Evolutionary conservation across 37 sponge, comb jelly and placozoan species (phyloP), one percentile per base, ranked within the genome.

Genomic region (Halichondria panicea): DNA sequence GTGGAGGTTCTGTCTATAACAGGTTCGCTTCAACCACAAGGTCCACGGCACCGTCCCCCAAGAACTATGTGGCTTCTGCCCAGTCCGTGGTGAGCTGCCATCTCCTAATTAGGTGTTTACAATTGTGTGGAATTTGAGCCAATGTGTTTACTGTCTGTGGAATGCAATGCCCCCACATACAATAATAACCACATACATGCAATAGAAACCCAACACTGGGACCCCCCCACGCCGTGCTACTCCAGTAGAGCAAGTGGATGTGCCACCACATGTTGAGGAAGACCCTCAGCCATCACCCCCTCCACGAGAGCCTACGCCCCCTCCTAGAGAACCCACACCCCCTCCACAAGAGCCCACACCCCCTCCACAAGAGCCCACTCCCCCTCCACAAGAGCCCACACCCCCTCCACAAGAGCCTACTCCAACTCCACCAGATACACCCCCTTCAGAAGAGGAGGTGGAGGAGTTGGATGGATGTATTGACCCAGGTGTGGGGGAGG

Each of bases 1-100:
- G 42, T 21, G 90, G 90, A 4, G 64, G 30, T 18, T 33, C 91
- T 19, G 74, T 19, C 39, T 91, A 91, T 79, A 91, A 66, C 36
- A 43, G 91, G 43, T 91, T 91, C 28, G 68, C 68, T 34, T 43
- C 44, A 7, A 62, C 68, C 37, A 50, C 36, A 4, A 57, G 66
- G 1, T 33, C 37, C 0, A 41, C 24, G 19, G 48, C 64, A 53
- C 21, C 66, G 9, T 21, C 64, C 15, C 43, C 68, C 25, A 72
- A 64, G 39, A 53, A n/a, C 44, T 66, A 37, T 36, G 67, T 37
- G 2, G 21, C 67, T 15, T 25, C 15, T 22, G 25, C 28, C 25
- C 36, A 8, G 25, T 15, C 11, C 3, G 9, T 11, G 9, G 43
- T 24, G n/a, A 15, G 13, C 11, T 8, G 21, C 21, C 19, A 66